phyloP scores from a whole-genome alignment of 2,888 invertebrate species.

The Idaea straminata region DNA sequence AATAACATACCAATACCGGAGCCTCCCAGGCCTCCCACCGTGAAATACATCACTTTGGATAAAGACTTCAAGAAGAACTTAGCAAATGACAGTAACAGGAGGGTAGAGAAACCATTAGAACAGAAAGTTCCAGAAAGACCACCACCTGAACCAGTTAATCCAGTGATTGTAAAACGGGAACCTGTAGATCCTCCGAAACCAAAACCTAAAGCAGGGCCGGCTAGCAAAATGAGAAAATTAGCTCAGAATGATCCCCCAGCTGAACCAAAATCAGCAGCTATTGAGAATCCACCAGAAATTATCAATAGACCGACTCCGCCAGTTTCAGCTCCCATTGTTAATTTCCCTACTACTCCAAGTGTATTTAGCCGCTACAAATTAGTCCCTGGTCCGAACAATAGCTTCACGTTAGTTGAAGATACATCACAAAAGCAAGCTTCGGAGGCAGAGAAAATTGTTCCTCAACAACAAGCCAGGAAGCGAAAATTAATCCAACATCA shows the following conservation, averaged over 20 bases:
- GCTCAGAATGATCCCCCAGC: slow-evolving; percentile 18
- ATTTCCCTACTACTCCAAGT: slow-evolving; percentile 50
- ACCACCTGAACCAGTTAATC: slow-evolving; percentile 10
- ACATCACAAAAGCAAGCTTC: slow-evolving; percentile 8
- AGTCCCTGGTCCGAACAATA: slow-evolving; percentile 68
- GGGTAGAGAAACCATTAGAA: slow-evolving; percentile 22
- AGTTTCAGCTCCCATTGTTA: slow-evolving; percentile 36
- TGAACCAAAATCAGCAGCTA: slow-evolving; percentile 19
- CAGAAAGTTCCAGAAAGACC: slow-evolving; percentile 17
- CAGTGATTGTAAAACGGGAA: slow-evolving; percentile 19
- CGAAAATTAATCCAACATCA: slow-evolving; percentile 10
- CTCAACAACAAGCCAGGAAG: slow-evolving; percentile 23
- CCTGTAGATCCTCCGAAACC: slow-evolving; percentile 32
- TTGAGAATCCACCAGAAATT: slow-evolving; percentile 19
- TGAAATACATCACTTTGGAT: slow-evolving; percentile 65
- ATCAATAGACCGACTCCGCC: slow-evolving; percentile 9
- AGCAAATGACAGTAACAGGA: slow-evolving; percentile 25
- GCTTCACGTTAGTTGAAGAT: slow-evolving; percentile 63
- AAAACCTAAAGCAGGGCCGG: slow-evolving; percentile 65
- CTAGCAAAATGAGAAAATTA: slow-evolving; percentile 56
- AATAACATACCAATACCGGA: slow-evolving; percentile 44
- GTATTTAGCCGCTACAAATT: slow-evolving; percentile 61
- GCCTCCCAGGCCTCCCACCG: slow-evolving; percentile 55
- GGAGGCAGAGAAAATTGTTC: slow-evolving; percentile 7
- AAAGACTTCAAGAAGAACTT: slow-evolving; percentile 37